Conservation (phyloP, 2,113 vertebrate species). For the Microcebus murinus region DNA sequence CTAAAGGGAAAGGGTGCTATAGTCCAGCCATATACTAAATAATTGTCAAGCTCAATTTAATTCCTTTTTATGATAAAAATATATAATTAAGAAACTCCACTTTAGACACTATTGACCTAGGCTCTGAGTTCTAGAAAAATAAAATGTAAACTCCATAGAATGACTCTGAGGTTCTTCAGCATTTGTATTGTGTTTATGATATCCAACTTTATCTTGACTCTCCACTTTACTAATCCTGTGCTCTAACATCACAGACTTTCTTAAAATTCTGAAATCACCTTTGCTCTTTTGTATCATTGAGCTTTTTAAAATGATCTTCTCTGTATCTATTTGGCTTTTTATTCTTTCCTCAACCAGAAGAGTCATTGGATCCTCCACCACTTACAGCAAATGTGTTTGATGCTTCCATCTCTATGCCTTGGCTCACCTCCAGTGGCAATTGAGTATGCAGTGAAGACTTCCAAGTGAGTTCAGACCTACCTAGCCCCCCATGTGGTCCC, state of each 20-base stretch:
- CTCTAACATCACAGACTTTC: neutral
- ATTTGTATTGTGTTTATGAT: neutral
- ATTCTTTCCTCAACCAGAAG: neutral
- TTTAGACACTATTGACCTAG: neutral
- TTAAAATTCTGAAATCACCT: neutral
- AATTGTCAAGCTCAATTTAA: neutral
- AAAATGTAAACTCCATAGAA: neutral
- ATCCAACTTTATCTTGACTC: neutral
- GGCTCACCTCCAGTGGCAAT: neutral
- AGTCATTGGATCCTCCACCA: neutral
- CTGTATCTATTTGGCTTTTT: neutral
- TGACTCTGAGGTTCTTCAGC: neutral
- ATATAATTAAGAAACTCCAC: neutral
- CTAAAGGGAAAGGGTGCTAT: neutral
- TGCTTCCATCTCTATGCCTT: neutral
- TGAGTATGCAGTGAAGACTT: neutral
- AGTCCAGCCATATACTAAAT: neutral
- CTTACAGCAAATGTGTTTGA: neutral
- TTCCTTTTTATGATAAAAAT: neutral
- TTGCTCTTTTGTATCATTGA: neutral
- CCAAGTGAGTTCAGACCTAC: neutral
- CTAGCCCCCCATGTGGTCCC: rapidly evolving
- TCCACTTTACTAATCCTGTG: neutral
- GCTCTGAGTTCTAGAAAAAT: neutral
- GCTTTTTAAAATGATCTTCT: neutral